A percentile compares a stretch with the other conserved stretches of the same genome.
Conservation (phyloP, 35 echinoderm and acorn worm species). For the Strongylocentrotus purpuratus region DNA sequence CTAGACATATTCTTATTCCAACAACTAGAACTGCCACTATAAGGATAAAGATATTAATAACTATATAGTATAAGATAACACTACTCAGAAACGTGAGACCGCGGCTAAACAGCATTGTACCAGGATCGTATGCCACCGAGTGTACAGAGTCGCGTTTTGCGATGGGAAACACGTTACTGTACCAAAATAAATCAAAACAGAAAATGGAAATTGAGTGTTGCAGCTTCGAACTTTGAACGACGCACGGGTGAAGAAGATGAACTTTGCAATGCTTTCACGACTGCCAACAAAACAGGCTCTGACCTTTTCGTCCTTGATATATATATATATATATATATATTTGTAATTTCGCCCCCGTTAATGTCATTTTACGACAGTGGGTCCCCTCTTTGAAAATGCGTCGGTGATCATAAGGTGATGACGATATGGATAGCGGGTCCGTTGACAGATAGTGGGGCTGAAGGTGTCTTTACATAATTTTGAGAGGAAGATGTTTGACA, state of each 20-base stretch:
- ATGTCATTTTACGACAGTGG: background rate
- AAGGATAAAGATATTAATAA: no score
- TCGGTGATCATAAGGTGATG: background rate
- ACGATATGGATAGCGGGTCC: no score
- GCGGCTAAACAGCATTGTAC: background rate
- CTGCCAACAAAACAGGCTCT: background rate
- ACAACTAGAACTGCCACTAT: no score
- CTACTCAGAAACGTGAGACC: no score
- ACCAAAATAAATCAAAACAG: background rate
- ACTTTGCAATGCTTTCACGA: background rate
- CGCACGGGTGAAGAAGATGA: background rate
- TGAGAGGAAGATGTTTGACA: no score
- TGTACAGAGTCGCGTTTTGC: background rate
- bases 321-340: background rate
- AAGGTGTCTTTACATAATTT: no score
- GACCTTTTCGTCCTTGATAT: background rate
- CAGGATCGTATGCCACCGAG: background rate
- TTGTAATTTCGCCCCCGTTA: background rate
- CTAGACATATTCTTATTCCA: no score
- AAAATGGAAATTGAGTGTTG: background rate
- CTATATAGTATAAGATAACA: no score
- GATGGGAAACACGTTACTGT: background rate
- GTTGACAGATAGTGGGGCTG: no score
- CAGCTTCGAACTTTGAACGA: background rate
- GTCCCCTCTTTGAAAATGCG: background rate